Percentiles rank a stretch among this genome's conserved stretches.
These are phyloP conservation scores for Tipula lateralis DNA, from an alignment of 2,888 invertebrate species.

Conservation along the genomic window DNA sequence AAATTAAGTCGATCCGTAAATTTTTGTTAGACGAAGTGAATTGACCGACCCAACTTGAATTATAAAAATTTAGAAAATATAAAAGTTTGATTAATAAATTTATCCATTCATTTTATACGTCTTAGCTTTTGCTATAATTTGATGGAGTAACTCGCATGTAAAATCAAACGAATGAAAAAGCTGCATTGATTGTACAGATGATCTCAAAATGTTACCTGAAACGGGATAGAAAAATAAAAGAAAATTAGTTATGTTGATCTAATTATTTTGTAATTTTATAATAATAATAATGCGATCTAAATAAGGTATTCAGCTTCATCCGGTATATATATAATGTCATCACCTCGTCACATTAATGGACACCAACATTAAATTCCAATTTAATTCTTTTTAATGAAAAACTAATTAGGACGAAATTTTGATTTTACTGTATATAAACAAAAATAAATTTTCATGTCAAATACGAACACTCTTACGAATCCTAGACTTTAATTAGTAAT, in stretches of 20 bases:
- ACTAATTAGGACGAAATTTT: background rate
- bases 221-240: background rate
- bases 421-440: background rate
- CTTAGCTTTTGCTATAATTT: background rate
- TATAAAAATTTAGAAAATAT: background rate
- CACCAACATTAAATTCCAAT: background rate
- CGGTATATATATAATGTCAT: background rate
- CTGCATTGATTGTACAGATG: background rate
- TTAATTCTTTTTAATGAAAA: background rate
- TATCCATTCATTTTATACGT: background rate
- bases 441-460: background rate
- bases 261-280: background rate
- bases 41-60: background rate
- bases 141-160: background rate
- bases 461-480: background rate
- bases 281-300: background rate
- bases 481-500: slow-evolving; percentile 11
- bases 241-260: background rate
- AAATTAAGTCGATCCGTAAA: background rate
- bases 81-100: background rate
- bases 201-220: slow-evolving; percentile 15
- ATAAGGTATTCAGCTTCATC: background rate
- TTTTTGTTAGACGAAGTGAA: background rate
- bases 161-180: background rate
- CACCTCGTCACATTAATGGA: background rate